Percentiles rank a stretch among this genome's conserved stretches.
Conservation (phyloP, 2,888 invertebrate genomes). For the Epirrita christyi region DNA sequence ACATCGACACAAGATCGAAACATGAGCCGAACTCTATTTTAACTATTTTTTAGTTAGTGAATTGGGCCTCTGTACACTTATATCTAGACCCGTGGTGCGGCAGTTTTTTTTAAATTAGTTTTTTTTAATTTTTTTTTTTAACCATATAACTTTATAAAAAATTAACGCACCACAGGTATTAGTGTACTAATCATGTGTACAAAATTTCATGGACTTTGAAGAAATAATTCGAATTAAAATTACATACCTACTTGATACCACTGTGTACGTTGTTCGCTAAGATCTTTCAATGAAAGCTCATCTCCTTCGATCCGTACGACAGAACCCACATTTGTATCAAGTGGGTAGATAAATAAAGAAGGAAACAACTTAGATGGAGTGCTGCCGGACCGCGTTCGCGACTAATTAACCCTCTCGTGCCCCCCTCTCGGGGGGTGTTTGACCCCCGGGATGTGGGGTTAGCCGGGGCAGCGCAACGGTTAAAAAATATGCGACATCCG, state of each 20-base stretch:
- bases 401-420: slow-evolving; percentile 80
- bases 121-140: too few species aligned
- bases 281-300: slow-evolving; percentile 9
- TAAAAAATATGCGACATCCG: slow-evolving; percentile 76
- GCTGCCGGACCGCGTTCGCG: slow-evolving; percentile 80
- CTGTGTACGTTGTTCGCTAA: background rate
- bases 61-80: too few species aligned
- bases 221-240: too few species aligned
- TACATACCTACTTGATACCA: background rate
- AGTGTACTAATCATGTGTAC: too few species aligned
- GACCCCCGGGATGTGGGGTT: slow-evolving; percentile 44
- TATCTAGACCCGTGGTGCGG: too few species aligned
- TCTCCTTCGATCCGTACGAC: slow-evolving; percentile 35
- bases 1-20: too few species aligned
- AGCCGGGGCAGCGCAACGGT: slow-evolving; percentile 48
- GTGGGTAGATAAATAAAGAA: slow-evolving; percentile 83
- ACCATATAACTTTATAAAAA: too few species aligned
- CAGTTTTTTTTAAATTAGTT: too few species aligned
- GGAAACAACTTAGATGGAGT: slow-evolving; percentile 82
- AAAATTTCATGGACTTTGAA: too few species aligned
- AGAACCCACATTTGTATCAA: slow-evolving; percentile 78
- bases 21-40: too few species aligned
- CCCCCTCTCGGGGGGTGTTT: slow-evolving; percentile 42
- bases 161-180: too few species aligned
- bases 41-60: too few species aligned